A percentile compares a stretch with the other conserved stretches of the same genome.
Evolutionary conservation across 2,113 vertebrate genomes (phyloP).

Genomic region (Opisthocomus hoazin): DNA sequence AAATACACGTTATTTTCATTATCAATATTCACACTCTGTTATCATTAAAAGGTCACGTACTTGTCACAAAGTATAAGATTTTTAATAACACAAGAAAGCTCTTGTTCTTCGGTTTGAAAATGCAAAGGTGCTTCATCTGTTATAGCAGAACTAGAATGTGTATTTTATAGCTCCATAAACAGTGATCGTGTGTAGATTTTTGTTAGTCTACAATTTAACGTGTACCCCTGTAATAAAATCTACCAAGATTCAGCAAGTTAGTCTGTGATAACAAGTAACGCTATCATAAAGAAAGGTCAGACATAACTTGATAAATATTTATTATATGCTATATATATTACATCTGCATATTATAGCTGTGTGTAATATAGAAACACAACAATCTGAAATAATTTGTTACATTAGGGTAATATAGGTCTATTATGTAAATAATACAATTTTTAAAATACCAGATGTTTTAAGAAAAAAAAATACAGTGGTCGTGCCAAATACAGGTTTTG

Average conservation of each 20-base stretch:
- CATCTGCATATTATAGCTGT: accelerated
- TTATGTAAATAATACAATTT: background rate
- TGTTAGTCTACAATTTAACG: background rate
- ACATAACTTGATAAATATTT: background rate
- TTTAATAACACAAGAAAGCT: background rate
- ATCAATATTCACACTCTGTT: background rate
- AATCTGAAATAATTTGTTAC: background rate
- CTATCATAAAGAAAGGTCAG: background rate
- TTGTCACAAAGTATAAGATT: background rate
- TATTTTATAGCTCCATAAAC: background rate
- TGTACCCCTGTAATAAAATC: background rate
- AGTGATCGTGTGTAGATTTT: background rate
- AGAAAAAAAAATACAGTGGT: background rate
- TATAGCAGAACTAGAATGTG: background rate
- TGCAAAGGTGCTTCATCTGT: background rate
- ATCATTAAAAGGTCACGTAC: background rate
- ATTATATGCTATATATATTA: background rate
- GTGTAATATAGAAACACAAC: background rate
- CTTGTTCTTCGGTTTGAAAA: background rate
- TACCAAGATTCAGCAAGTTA: background rate
- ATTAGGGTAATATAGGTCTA: background rate
- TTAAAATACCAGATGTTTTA: background rate
- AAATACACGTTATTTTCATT: background rate
- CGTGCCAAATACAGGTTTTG: background rate
- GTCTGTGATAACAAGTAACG: background rate